Evolutionary conservation across 2,113 vertebrate genomes (phyloP).

Genomic region (Loxodonta africana): DNA sequence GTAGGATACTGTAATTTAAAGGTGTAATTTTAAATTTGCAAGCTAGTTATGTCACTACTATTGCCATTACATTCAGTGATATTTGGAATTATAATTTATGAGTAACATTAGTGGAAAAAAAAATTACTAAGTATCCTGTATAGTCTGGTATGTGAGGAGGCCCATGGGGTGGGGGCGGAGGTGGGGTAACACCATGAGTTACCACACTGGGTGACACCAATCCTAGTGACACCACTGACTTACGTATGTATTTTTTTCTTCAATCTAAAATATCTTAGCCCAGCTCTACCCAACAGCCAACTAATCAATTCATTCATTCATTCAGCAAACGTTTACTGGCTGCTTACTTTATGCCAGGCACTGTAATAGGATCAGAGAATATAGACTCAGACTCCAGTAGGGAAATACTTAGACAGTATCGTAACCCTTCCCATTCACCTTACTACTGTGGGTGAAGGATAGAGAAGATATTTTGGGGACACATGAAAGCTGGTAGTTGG

Average conservation of each 20-base stretch:
- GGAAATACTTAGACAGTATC: not conserved
- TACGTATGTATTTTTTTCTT: not conserved
- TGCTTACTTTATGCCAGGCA: not conserved
- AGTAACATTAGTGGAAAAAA: too few relatives aligned
- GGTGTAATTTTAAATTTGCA: too few relatives aligned
- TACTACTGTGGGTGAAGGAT: not conserved
- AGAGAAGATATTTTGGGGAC: not conserved
- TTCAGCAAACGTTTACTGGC: not conserved
- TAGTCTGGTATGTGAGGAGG: too few relatives aligned
- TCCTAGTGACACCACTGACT: too few relatives aligned
- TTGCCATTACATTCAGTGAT: too few relatives aligned
- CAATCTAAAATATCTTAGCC: not conserved
- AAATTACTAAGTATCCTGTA: too few relatives aligned
- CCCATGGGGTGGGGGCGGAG: too few relatives aligned
- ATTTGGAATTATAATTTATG: too few relatives aligned
- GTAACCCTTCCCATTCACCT: not conserved
- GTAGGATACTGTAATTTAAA: too few relatives aligned
- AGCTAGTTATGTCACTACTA: too few relatives aligned
- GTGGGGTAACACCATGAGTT: too few relatives aligned
- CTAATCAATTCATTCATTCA: not conserved
- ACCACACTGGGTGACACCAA: too few relatives aligned
- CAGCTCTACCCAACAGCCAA: not conserved
- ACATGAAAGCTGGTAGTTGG: accelerated
- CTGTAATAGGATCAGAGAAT: not conserved
- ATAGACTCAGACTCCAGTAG: not conserved